phyloP scores from a whole-genome alignment of 2,113 vertebrate species.

The Prunella fulvescens region DNA sequence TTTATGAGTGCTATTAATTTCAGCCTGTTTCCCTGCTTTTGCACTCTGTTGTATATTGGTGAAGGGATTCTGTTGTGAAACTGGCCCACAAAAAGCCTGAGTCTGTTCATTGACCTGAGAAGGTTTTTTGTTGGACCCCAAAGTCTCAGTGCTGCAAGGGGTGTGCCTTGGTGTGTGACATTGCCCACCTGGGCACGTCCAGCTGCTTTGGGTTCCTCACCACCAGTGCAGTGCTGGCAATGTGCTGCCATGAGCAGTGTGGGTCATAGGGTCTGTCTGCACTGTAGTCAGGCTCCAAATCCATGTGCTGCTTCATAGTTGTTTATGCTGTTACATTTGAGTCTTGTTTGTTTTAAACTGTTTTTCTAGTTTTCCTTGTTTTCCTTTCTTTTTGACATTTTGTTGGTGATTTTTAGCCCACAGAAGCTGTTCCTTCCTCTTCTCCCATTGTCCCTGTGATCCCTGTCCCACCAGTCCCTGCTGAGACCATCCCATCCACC shows the following conservation, averaged over 20 bases:
- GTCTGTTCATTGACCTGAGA: not conserved
- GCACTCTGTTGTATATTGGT: not conserved
- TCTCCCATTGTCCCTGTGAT: constrained; percentile 93
- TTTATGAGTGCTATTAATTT: not conserved
- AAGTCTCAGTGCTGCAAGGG: not conserved
- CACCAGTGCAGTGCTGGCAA: fast-evolving
- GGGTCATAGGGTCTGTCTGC: not conserved
- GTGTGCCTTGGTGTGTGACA: not conserved
- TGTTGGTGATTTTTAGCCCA: constrained; percentile 88
- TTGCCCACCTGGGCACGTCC: fast-evolving
- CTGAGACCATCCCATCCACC: constrained; percentile 86
- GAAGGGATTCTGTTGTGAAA: not conserved
- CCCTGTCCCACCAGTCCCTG: constrained; percentile 90
- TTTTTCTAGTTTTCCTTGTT: not conserved
- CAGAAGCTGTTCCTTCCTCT: constrained; percentile 87
- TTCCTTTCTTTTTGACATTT: constrained; percentile 49
- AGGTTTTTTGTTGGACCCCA: not conserved
- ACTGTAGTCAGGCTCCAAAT: not conserved
- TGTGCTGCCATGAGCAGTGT: fast-evolving
- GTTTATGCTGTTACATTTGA: not conserved
- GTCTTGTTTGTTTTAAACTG: not conserved
- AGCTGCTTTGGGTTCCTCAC: fast-evolving
- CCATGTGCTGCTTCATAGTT: not conserved
- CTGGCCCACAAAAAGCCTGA: not conserved
- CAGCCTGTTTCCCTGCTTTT: not conserved